phyloP scores from a whole-genome alignment of 2,888 invertebrate species.

The Eupithecia subumbrata region DNA sequence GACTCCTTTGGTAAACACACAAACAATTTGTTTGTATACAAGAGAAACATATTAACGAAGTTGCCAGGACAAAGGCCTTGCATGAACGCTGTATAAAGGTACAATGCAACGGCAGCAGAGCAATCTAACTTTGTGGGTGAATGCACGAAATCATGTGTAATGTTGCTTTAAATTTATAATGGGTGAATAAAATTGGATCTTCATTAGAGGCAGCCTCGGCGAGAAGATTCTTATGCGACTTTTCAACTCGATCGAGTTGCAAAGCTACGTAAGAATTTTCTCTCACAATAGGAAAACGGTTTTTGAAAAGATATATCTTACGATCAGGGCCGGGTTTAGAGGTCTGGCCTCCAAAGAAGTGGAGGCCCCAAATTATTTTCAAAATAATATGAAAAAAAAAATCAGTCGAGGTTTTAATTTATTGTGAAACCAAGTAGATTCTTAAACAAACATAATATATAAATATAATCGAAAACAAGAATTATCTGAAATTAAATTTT shows the following conservation, averaged over 20 bases:
- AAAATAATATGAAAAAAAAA: too few relatives aligned
- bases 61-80: conserved; percentile 23
- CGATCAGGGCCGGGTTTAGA: too few relatives aligned
- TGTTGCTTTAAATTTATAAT: conserved; percentile 18
- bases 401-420: too few relatives aligned
- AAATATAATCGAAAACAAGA: too few relatives aligned
- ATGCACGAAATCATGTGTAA: conserved; percentile 20
- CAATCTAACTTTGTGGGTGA: conserved; percentile 29
- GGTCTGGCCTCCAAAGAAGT: too few relatives aligned
- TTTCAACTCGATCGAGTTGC: too few relatives aligned
- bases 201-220: not conserved
- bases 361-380: too few relatives aligned
- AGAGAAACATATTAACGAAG: conserved; percentile 23
- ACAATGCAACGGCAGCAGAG: conserved; percentile 9
- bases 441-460: too few relatives aligned
- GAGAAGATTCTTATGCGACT: too few relatives aligned
- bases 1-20: not conserved
- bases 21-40: not conserved
- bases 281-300: not conserved
- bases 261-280: not conserved
- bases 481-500: too few relatives aligned
- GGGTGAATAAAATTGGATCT: not conserved
- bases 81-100: conserved; percentile 16
- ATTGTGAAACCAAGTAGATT: too few relatives aligned
- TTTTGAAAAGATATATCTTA: too few relatives aligned